phyloP scores from a whole-genome alignment of 2,888 invertebrate genomes.

The Acanthosepion esculentum region DNA sequence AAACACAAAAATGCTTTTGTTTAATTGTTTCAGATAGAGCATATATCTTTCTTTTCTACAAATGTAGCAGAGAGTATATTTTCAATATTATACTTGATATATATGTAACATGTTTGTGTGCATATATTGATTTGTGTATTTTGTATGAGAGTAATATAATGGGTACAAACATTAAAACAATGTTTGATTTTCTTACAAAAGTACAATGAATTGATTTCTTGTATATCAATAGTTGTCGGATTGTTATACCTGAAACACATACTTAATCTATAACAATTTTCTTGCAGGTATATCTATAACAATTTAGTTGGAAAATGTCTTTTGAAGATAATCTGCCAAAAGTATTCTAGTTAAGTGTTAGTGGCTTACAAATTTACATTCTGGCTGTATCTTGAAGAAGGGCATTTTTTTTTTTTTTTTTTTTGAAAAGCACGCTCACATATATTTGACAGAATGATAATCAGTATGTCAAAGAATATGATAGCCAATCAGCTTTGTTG shows the following conservation, averaged over 20 bases:
- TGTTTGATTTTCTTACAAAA: constrained; percentile 9
- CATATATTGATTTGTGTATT: background rate
- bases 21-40: background rate
- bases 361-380: background rate
- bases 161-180: background rate
- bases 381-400: too few relatives aligned
- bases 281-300: background rate
- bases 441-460: background rate
- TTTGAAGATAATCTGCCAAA: background rate
- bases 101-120: background rate
- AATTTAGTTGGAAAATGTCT: background rate
- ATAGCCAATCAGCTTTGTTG: background rate
- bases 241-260: background rate
- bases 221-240: background rate
- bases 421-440: background rate
- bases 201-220: background rate
- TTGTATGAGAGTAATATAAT: background rate
- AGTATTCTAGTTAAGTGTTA: background rate
- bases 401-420: background rate
- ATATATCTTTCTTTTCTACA: background rate
- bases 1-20: background rate
- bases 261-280: background rate
- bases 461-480: background rate
- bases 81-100: background rate
- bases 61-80: background rate